These are phyloP conservation scores for Drosophila parabipectinata DNA, from an alignment of 1,140 invertebrate species.

Conservation along the genomic window DNA sequence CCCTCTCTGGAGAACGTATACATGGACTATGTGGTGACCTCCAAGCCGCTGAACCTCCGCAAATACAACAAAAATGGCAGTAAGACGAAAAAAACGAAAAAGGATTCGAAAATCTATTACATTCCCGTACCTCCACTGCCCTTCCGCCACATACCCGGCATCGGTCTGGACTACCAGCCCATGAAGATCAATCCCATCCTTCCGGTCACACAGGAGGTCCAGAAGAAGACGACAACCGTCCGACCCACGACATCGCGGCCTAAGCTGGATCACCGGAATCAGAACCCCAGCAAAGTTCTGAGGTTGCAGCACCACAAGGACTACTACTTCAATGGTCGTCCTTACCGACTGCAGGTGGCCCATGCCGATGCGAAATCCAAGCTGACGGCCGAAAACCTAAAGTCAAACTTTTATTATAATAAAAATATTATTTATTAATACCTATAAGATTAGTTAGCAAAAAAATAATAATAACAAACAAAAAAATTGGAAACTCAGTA, in stretches of 20 bases:
- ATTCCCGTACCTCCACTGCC: slow-evolving; percentile 79
- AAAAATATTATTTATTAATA: slow-evolving; percentile 83
- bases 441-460: slow-evolving; percentile 42
- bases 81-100: slow-evolving; percentile 81
- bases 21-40: slow-evolving; percentile 77
- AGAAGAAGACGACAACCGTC: slow-evolving; percentile 17
- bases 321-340: slow-evolving; percentile 79
- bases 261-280: slow-evolving; percentile 10
- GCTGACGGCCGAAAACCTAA: slow-evolving; percentile 71
- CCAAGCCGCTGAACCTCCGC: slow-evolving; percentile 68
- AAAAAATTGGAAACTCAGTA: not conserved
- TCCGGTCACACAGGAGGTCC: slow-evolving; percentile 21
- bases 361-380: slow-evolving; percentile 61
- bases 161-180: slow-evolving; percentile 79
- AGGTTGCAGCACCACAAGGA: slow-evolving; percentile 69
- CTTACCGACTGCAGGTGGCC: slow-evolving; percentile 76
- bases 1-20: slow-evolving; percentile 72
- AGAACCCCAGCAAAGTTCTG: slow-evolving; percentile 55
- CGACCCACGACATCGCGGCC: slow-evolving; percentile 22
- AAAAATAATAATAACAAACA: slow-evolving; percentile 17
- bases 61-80: slow-evolving; percentile 72
- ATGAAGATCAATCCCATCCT: slow-evolving; percentile 77
- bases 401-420: slow-evolving; percentile 80
- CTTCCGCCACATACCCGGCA: slow-evolving; percentile 78
- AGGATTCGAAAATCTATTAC: slow-evolving; percentile 82